phyloP scores from a whole-genome alignment of 2,888 invertebrate genomes.

The Papilio gigon region DNA sequence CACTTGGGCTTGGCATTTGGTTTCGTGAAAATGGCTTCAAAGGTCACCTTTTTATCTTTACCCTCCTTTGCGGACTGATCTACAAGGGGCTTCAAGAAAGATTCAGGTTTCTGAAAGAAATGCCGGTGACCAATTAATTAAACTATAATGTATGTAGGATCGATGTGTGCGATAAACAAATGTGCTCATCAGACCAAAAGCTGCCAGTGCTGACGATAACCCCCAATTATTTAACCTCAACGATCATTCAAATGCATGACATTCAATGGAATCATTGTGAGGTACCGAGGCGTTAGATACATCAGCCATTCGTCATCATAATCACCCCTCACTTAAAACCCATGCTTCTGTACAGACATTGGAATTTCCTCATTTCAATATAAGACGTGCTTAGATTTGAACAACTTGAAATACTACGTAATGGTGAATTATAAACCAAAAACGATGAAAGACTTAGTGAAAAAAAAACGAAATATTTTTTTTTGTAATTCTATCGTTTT shows the following conservation, averaged over 20 bases:
- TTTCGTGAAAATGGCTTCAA: conserved; percentile 97
- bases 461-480: neutral
- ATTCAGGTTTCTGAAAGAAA: conserved; percentile 92
- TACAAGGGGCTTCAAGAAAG: conserved; percentile 96
- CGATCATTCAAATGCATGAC: conserved; percentile 64
- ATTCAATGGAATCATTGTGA: conserved; percentile 65
- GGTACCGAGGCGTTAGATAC: conserved; percentile 75
- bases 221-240: conserved; percentile 61
- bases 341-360: conserved; percentile 80
- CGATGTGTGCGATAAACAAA: conserved; percentile 67
- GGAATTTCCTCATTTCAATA: conserved; percentile 63
- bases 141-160: conserved; percentile 43
- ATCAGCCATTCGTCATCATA: conserved; percentile 68
- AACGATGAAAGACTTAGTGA: conserved; percentile 17
- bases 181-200: conserved; percentile 75
- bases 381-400: conserved; percentile 61
- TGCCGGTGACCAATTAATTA: conserved; percentile 57
- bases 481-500: conserved; percentile 59
- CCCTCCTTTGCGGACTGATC: conserved; percentile 97
- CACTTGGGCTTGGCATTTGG: conserved; percentile 97
- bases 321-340: conserved; percentile 66
- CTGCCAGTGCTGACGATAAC: conserved; percentile 70
- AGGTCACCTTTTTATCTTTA: conserved; percentile 96
- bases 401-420: conserved; percentile 48
- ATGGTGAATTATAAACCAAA: conserved; percentile 29